Evolutionary conservation across 2,888 invertebrate genomes (phyloP).

Genomic region (Branchinecta sandiegonensis): DNA sequence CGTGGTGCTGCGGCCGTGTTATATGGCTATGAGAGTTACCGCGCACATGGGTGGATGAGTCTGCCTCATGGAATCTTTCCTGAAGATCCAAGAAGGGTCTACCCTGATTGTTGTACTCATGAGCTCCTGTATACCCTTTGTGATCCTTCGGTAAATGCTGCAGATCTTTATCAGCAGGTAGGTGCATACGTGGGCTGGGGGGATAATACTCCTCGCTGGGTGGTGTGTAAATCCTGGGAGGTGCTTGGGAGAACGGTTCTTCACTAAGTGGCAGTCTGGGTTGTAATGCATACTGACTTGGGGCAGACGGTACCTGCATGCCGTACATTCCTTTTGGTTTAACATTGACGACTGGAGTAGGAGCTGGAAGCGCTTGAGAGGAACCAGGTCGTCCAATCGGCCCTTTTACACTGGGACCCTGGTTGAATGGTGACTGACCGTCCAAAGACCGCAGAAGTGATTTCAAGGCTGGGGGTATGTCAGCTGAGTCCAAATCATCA

Average conservation of each 20-base stretch:
- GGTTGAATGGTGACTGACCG: not conserved
- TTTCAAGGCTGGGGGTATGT: not conserved
- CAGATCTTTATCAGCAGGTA: not conserved
- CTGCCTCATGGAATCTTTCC: too few relatives aligned
- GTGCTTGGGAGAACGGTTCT: not conserved
- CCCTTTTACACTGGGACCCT: too few relatives aligned
- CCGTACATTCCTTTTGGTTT: constrained; percentile 7
- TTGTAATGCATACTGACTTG: not conserved
- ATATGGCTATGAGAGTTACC: too few relatives aligned
- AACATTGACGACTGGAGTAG: constrained; percentile 1
- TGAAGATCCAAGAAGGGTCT: too few relatives aligned
- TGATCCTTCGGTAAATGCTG: too few relatives aligned
- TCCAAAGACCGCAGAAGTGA: not conserved
- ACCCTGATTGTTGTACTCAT: too few relatives aligned
- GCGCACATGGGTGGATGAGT: too few relatives aligned
- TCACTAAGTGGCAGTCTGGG: not conserved
- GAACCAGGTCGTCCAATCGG: not conserved
- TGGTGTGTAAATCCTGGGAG: not conserved
- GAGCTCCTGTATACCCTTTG: too few relatives aligned
- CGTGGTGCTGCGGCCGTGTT: too few relatives aligned
- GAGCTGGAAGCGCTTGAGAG: not conserved
- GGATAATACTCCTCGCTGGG: not conserved
- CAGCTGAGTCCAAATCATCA: not conserved
- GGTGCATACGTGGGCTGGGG: not conserved
- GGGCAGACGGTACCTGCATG: not conserved